These are phyloP conservation scores for Oreocharis arfaki DNA, from an alignment of 2,113 vertebrate genomes.

Conservation along the genomic window DNA sequence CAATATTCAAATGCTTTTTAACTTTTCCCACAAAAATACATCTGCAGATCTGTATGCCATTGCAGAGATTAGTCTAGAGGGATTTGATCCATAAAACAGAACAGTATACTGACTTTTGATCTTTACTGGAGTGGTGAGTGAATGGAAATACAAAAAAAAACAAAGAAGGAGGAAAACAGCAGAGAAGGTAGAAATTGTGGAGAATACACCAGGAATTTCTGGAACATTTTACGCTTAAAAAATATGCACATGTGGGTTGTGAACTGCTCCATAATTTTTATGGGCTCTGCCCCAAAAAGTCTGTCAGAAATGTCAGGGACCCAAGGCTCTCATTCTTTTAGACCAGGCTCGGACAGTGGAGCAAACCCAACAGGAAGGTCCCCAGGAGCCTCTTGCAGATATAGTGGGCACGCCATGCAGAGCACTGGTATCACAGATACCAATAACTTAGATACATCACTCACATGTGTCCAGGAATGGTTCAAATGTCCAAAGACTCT, in stretches of 20 bases:
- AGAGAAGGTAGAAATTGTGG: neutral
- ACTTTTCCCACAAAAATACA: neutral
- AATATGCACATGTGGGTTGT: neutral
- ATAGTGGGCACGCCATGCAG: fast-evolving
- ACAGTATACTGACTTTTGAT: neutral
- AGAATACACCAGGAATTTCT: neutral
- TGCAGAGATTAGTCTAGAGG: neutral
- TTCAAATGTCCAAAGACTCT: neutral
- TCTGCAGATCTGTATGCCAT: neutral
- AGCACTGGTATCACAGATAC: neutral
- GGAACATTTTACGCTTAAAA: neutral
- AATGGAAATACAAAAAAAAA: neutral
- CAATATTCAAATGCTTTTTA: neutral
- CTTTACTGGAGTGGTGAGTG: neutral
- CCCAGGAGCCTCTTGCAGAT: neutral
- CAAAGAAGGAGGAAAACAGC: neutral
- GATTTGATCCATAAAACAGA: neutral
- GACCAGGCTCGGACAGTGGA: neutral
- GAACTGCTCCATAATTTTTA: neutral
- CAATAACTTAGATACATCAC: neutral
- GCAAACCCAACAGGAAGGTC: neutral
- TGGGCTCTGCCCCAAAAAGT: neutral
- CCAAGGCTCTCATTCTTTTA: neutral
- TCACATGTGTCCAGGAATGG: neutral
- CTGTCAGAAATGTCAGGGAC: neutral